These are phyloP conservation scores for Empis livida DNA, from an alignment of 2,888 invertebrate species.

Conservation along the genomic window DNA sequence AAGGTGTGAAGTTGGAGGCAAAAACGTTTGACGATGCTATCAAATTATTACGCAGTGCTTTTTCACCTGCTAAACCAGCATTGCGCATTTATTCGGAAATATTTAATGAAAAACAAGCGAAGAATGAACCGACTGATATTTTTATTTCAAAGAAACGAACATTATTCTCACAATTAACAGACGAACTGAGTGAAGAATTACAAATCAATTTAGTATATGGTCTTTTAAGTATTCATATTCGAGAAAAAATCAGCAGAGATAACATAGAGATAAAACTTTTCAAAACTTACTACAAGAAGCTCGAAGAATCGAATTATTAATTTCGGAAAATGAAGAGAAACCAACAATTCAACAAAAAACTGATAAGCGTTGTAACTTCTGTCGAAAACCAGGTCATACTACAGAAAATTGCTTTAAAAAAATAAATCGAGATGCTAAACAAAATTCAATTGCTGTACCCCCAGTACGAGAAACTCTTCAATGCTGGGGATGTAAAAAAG, in stretches of 20 bases:
- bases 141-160: conserved; percentile 3
- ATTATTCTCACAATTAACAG: not conserved
- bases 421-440: not conserved
- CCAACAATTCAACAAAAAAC: not conserved
- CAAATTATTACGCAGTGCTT: not conserved
- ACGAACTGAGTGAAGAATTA: conserved; percentile 1
- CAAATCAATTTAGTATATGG: conserved; percentile 3
- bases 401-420: not conserved
- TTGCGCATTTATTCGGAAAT: conserved; percentile 7
- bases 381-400: not conserved
- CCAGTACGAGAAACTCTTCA: not conserved
- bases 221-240: conserved; percentile 3
- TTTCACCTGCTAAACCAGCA: conserved; percentile 3
- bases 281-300: not conserved
- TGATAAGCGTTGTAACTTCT: not conserved
- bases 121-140: conserved; percentile 3
- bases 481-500: conserved; percentile 3
- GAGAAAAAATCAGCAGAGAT: conserved; percentile 4
- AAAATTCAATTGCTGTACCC: not conserved
- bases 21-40: conserved; percentile 3
- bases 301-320: not conserved
- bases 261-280: conserved; percentile 2
- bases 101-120: conserved; percentile 1
- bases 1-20: not conserved
- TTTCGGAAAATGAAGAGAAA: not conserved